phyloP scores from a whole-genome alignment of 2,797 vertebrate species.

The Darevskia nairensis region DNA sequence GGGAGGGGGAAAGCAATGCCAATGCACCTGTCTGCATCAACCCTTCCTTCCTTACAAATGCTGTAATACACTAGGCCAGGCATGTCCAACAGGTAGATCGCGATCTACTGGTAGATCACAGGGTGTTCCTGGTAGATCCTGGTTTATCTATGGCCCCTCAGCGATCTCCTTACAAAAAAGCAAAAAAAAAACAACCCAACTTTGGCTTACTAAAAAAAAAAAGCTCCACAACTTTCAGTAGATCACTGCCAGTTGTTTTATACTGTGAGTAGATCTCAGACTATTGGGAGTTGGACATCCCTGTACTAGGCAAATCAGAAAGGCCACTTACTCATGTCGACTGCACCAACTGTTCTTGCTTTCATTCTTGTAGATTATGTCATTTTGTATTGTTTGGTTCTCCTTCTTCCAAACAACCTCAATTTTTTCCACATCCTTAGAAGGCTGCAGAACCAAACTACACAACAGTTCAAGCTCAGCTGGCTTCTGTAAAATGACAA shows the following conservation, averaged over 20 bases:
- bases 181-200: too few species aligned
- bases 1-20: not conserved
- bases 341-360: conserved; percentile 66
- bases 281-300: too few species aligned
- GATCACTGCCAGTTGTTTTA: too few species aligned
- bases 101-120: too few species aligned
- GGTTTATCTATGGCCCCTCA: too few species aligned
- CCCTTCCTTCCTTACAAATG: not conserved
- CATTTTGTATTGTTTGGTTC: conserved; percentile 69
- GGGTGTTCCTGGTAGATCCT: too few species aligned
- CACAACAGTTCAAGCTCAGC: conserved; percentile 80
- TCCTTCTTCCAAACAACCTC: conserved; percentile 83
- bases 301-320: not conserved
- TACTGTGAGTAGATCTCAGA: too few species aligned
- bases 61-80: not conserved
- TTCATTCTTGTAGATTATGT: conserved; percentile 54
- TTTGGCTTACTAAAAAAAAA: too few species aligned
- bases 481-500: conserved; percentile 64
- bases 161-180: too few species aligned
- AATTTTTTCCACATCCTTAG: conserved; percentile 61
- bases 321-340: conserved; percentile 67
- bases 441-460: conserved; percentile 64
- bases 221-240: too few species aligned
- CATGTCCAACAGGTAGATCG: too few species aligned
- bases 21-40: not conserved